Percentiles rank a stretch among this genome's conserved stretches.
These are phyloP conservation scores for Archivesica marissinica DNA, from an alignment of 1,140 invertebrate genomes.

Conservation along the genomic window DNA sequence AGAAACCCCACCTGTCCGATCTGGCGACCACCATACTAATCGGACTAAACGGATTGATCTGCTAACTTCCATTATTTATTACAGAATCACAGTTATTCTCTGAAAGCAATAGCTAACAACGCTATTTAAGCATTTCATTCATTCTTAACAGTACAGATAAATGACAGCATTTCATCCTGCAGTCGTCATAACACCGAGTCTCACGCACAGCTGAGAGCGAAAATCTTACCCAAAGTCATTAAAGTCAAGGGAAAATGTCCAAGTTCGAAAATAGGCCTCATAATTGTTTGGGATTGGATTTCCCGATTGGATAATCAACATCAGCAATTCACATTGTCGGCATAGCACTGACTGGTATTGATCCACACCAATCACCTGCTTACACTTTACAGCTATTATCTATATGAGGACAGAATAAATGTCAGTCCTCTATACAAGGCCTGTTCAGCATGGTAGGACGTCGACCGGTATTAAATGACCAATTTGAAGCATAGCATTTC, in stretches of 20 bases:
- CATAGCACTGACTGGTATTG: conserved; percentile 38
- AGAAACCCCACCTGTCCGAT: too few relatives aligned
- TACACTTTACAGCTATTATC: conserved; percentile 27
- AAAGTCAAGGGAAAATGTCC: conserved; percentile 30
- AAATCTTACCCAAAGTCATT: conserved; percentile 30
- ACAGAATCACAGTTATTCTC: too few relatives aligned
- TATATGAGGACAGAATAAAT: conserved; percentile 23
- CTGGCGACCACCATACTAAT: too few relatives aligned
- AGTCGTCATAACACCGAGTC: neutral
- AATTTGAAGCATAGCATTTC: conserved; percentile 29
- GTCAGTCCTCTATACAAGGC: neutral
- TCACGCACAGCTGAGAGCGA: neutral
- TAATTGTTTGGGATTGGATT: conserved; percentile 35
- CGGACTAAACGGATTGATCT: too few relatives aligned
- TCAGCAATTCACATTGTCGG: conserved; percentile 14
- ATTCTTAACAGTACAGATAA: too few relatives aligned
- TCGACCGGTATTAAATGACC: conserved; percentile 30
- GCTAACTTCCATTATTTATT: too few relatives aligned
- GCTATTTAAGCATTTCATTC: too few relatives aligned
- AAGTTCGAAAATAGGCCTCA: neutral
- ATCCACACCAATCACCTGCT: conserved; percentile 12
- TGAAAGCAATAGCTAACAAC: too few relatives aligned
- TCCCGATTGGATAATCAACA: conserved; percentile 28
- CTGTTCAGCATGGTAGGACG: neutral
- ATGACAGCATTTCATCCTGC: neutral